Conservation (phyloP, 1,140 invertebrate genomes). For the Tribolium castaneum region DNA sequence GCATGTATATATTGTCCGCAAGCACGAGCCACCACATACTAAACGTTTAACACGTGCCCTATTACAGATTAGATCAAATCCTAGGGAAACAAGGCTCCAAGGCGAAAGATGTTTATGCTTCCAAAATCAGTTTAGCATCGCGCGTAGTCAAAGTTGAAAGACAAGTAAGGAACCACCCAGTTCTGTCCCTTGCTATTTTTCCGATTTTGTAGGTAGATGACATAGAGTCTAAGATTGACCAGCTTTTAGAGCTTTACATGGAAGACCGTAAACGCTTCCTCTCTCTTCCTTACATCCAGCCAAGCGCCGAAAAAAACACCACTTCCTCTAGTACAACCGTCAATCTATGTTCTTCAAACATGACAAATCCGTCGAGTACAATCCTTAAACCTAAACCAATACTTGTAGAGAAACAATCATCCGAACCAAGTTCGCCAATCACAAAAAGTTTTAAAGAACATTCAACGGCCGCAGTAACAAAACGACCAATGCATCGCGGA, state of each 20-base stretch:
- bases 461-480: conserved; percentile 61
- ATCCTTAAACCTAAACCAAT: conserved; percentile 69
- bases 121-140: conserved; percentile 91
- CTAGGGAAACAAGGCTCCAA: conserved; percentile 93
- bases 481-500: conserved; percentile 77
- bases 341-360: conserved; percentile 42
- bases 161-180: conserved; percentile 73
- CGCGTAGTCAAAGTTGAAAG: conserved; percentile 95
- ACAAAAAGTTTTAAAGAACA: conserved; percentile 65
- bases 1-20: not conserved
- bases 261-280: conserved; percentile 82
- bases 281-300: conserved; percentile 63
- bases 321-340: not conserved
- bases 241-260: conserved; percentile 92
- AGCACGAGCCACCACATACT: not conserved
- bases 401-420: conserved; percentile 79
- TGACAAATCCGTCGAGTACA: conserved; percentile 16
- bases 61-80: conserved; percentile 88
- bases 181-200: not conserved
- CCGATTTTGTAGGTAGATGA: conserved; percentile 82
- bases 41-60: not conserved
- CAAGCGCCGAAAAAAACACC: not conserved
- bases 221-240: conserved; percentile 92
- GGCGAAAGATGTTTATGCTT: conserved; percentile 93
- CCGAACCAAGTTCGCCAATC: conserved; percentile 82